Base-by-base conservation (phyloP, 2,888 invertebrate species). In the Cheilosia impressa region DNA sequence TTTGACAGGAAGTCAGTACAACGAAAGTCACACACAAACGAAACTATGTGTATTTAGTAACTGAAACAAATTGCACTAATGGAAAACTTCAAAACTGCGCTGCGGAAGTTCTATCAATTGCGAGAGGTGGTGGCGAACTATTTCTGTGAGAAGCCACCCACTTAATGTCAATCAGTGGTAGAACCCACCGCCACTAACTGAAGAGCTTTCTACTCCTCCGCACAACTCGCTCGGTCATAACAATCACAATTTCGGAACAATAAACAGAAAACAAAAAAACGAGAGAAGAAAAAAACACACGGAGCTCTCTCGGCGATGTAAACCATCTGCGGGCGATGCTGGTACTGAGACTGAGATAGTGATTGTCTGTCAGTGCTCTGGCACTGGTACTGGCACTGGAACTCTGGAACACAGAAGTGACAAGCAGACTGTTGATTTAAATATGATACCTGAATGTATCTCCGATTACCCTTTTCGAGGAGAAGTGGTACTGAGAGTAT, bases 401-500 rank as follows among this genome's bases (percentile, higher is more conserved):
- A 41, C 31, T n/a, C 60, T 47, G 66, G 45, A 50, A 57, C 73
- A 75, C 80, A 66, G 63, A 84, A 76, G 63, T 84, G 84, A 84
- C 84, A 80, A 71, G 65, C 75, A 84, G 75, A 84, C 84, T 84
- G 84, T 75, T 84, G 84, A 79, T 80, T 76, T 80, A 71, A 84
- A 80, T 84, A 84, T 80, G 84, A 84, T 84, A 84, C 84, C 84
- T 84, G 84, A 76, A 71, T 55, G 79, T 80, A 71, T 80, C 84
- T 84, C 84, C 84, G 84, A 80, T 84, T 84, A 84, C 84, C 80
- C 80, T 84, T 84, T 80, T 80, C 77, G 45, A 73, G 79, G 31
- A 60, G 77, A 52, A 73, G 53, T 63, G 62, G 43, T 15, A 43
- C 60, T n/a, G 24, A 63, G 68, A 38, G 73, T 62, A 73, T 69